Percentiles rank a stretch among this genome's conserved stretches.
phyloP scores from a whole-genome alignment of 2,888 invertebrate species.

The Melipona beecheii region DNA sequence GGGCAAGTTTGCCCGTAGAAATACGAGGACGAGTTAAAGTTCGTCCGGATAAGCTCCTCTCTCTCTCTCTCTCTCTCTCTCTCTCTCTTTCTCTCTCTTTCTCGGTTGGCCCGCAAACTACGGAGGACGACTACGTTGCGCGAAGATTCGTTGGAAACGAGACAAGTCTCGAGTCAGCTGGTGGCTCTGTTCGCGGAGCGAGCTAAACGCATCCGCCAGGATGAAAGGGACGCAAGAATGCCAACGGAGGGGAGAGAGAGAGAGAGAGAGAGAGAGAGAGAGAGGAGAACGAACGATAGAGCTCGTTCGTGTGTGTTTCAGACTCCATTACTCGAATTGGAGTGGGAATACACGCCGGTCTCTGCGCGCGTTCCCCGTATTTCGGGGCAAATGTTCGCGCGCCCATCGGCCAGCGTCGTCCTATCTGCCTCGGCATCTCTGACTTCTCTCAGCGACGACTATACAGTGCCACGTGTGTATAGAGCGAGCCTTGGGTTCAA shows the following conservation, averaged over 20 bases:
- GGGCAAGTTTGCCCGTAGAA: constrained; percentile 14
- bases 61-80: too few species aligned
- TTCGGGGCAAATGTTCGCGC: constrained; percentile 75
- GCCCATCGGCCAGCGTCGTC: constrained; percentile 55
- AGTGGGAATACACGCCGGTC: constrained; percentile 80
- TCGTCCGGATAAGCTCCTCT: background rate
- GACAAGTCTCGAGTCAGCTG: background rate
- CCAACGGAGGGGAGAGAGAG: background rate
- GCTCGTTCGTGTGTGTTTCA: constrained; percentile 69
- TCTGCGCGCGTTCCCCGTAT: constrained; percentile 78
- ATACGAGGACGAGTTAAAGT: constrained; percentile 18
- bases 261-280: too few species aligned
- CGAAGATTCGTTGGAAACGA: constrained; percentile 22
- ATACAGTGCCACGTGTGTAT: too few species aligned
- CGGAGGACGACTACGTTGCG: background rate
- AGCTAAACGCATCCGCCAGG: constrained; percentile 12
- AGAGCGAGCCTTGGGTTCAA: too few species aligned
- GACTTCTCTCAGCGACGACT: background rate
- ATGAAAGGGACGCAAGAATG: constrained; percentile 70
- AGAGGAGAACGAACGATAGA: background rate
- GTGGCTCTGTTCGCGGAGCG: background rate
- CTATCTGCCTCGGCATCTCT: background rate
- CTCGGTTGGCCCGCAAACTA: background rate
- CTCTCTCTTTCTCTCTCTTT: too few species aligned
- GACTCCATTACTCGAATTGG: constrained; percentile 82